These are phyloP conservation scores for Ascidia mentula DNA, from an alignment of 23 tunicate species.

Conservation along the genomic window DNA sequence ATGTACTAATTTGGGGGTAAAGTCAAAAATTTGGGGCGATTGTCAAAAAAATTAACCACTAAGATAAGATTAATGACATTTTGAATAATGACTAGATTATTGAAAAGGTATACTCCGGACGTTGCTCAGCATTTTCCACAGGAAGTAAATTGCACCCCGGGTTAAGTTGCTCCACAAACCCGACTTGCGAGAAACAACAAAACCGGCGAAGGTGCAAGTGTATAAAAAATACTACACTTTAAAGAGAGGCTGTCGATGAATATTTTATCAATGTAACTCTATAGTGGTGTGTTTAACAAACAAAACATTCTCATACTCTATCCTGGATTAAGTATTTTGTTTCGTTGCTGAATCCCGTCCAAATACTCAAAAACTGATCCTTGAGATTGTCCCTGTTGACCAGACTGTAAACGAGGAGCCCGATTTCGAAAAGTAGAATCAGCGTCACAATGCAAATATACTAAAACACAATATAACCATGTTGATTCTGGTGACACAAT, in stretches of 20 bases:
- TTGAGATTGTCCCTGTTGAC: background rate
- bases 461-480: background rate
- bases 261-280: background rate
- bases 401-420: background rate
- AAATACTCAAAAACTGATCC: background rate
- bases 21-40: too few species aligned
- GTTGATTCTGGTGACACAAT: too few species aligned
- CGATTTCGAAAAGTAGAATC: background rate
- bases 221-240: background rate
- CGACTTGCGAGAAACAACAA: background rate
- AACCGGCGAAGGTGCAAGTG: background rate
- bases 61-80: too few species aligned
- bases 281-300: background rate
- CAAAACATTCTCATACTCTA: background rate
- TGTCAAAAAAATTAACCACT: too few species aligned
- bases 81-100: too few species aligned
- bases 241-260: background rate
- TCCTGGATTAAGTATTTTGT: background rate
- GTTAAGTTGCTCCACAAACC: background rate
- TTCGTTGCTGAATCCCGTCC: background rate
- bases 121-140: background rate
- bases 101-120: too few species aligned
- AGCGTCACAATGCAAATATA: background rate
- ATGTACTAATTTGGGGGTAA: too few species aligned
- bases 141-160: too few species aligned